A percentile compares a stretch with the other conserved stretches of the same genome.
phyloP scores from a whole-genome alignment of 2,888 invertebrate genomes.

The Blera fallax region DNA sequence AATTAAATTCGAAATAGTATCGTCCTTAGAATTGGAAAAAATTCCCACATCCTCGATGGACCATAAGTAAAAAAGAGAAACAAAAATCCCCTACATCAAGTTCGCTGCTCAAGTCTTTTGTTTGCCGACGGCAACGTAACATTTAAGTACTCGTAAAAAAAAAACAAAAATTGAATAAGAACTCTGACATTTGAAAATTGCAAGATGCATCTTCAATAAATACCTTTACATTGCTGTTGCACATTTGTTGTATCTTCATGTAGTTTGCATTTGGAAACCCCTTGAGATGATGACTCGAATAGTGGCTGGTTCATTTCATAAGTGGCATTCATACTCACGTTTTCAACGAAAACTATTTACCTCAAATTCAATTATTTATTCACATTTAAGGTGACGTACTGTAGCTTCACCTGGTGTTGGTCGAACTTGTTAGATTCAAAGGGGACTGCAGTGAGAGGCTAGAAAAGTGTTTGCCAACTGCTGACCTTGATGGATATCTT shows the following conservation, averaged over 20 bases:
- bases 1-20: constrained; percentile 10
- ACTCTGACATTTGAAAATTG: constrained; percentile 58
- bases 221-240: not conserved
- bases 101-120: constrained; percentile 44
- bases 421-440: not conserved
- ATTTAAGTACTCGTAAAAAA: constrained; percentile 31
- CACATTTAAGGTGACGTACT: constrained; percentile 29
- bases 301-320: not conserved
- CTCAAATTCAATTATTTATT: constrained; percentile 35
- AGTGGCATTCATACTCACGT: constrained; percentile 34
- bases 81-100: not conserved
- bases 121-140: constrained; percentile 28
- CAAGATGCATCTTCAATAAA: constrained; percentile 46
- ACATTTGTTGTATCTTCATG: not conserved
- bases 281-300: not conserved
- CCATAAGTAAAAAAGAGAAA: constrained; percentile 17
- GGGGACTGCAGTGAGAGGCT: not conserved
- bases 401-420: constrained; percentile 2
- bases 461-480: not conserved
- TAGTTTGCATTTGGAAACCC: constrained; percentile 1
- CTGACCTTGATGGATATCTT: constrained; percentile 55
- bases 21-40: constrained; percentile 38
- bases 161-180: not conserved
- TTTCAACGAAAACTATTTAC: not conserved
- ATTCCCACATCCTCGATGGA: constrained; percentile 57